Conservation (phyloP, 2,113 vertebrate species). For the Semnornis frantzii region DNA sequence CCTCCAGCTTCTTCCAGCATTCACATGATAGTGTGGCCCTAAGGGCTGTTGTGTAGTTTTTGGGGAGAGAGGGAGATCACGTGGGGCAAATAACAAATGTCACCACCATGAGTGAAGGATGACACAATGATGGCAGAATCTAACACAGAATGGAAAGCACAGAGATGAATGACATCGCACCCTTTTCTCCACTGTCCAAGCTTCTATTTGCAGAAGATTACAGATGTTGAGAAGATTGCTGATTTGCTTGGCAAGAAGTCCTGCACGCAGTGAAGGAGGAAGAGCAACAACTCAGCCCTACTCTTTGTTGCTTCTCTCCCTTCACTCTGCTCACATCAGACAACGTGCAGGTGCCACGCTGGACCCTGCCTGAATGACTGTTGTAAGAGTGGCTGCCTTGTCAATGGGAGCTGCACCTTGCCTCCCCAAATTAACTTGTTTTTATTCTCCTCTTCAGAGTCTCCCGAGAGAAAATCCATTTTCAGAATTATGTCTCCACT, state of each 20-base stretch:
- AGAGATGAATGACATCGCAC: background rate
- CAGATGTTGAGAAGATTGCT: background rate
- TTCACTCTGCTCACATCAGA: background rate
- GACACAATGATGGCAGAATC: background rate
- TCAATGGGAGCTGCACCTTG: background rate
- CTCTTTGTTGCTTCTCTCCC: background rate
- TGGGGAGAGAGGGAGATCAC: background rate
- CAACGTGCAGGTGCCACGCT: fast-evolving
- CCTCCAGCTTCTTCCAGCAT: background rate
- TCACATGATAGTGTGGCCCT: fast-evolving
- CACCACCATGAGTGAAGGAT: background rate
- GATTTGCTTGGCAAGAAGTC: background rate
- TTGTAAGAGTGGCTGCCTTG: background rate
- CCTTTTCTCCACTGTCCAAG: background rate
- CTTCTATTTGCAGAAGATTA: background rate
- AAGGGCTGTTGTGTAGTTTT: fast-evolving
- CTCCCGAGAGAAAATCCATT: slow-evolving; percentile 16
- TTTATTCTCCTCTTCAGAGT: background rate
- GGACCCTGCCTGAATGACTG: background rate
- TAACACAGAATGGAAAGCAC: background rate
- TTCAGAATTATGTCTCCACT: slow-evolving; percentile 16
- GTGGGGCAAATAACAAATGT: background rate
- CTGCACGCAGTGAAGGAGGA: background rate
- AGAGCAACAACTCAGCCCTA: background rate
- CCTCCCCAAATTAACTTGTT: slow-evolving; percentile 16